phyloP scores from a whole-genome alignment of 30 jellyfish, hydroid and myxozoan genomes.

The Chrysaora quinquecirrha region DNA sequence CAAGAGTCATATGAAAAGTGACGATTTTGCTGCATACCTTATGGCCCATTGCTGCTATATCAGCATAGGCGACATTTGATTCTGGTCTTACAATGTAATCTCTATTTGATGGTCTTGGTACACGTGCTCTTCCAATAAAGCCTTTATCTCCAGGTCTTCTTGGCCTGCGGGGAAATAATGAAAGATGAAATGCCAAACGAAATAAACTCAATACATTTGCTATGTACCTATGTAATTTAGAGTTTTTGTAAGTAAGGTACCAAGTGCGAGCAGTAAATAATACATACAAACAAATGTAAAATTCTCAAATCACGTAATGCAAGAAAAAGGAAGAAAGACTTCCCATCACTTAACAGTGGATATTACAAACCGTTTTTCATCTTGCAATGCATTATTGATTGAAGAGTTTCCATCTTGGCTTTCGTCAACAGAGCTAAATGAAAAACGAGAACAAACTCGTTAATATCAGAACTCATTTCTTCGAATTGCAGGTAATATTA shows the following conservation, averaged over 20 bases:
- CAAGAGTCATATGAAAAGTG: too few species aligned
- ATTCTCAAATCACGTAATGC: too few species aligned
- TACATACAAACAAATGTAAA: too few species aligned
- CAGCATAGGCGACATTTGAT: slow-evolving; percentile 75
- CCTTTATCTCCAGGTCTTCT: slow-evolving; percentile 99
- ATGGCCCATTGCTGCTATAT: slow-evolving; percentile 29
- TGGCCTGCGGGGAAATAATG: slow-evolving; percentile 57
- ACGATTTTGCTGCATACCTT: slow-evolving; percentile 33
- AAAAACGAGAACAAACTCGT: background rate
- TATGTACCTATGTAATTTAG: too few species aligned
- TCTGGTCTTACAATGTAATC: slow-evolving; percentile 93
- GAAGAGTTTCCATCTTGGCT: slow-evolving; percentile 20
- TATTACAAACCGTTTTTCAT: slow-evolving; percentile 66
- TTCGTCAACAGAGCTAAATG: slow-evolving; percentile 43
- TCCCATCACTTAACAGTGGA: too few species aligned
- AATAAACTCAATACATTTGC: background rate
- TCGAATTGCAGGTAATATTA: too few species aligned
- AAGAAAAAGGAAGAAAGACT: too few species aligned
- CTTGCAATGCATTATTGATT: slow-evolving; percentile 19
- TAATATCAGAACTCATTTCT: too few species aligned
- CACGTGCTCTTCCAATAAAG: slow-evolving; percentile 98
- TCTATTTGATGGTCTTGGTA: slow-evolving; percentile 94
- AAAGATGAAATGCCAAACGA: background rate
- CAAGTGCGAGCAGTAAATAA: too few species aligned
- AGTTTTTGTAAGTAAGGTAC: too few species aligned